phyloP scores from a whole-genome alignment of 2,888 invertebrate species.

The Fabriciana adippe region DNA sequence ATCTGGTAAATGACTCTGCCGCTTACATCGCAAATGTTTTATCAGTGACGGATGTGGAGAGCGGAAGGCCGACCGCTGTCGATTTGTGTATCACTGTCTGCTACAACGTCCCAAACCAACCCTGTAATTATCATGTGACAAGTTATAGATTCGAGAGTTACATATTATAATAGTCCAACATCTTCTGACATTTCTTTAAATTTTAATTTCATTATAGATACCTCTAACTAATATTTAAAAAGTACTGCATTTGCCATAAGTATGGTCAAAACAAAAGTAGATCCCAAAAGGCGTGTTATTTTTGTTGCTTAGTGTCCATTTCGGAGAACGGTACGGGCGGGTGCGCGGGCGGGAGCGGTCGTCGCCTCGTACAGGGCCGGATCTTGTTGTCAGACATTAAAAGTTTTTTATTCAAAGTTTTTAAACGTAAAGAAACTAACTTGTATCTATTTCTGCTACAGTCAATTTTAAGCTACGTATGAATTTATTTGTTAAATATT shows the following conservation, averaged over 20 bases:
- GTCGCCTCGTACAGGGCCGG: conserved; percentile 74
- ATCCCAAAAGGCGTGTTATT: conserved; percentile 77
- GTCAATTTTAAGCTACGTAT: too few species aligned
- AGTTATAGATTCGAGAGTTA: too few species aligned
- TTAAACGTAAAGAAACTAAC: too few species aligned
- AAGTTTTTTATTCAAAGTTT: too few species aligned
- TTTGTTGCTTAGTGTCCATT: conserved; percentile 77
- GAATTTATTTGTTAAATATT: too few species aligned
- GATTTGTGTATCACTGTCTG: conserved; percentile 43
- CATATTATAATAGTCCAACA: too few species aligned
- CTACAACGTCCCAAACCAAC: conserved; percentile 36
- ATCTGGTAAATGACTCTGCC: neutral
- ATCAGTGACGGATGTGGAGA: conserved; percentile 69
- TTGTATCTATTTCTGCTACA: too few species aligned
- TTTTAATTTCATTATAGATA: too few species aligned
- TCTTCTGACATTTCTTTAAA: too few species aligned
- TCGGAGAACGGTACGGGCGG: conserved; percentile 71
- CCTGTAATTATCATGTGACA: neutral
- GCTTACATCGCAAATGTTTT: conserved; percentile 52
- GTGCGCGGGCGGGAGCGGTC: conserved; percentile 76
- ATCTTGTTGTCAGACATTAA: conserved; percentile 45
- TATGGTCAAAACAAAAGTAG: conserved; percentile 74
- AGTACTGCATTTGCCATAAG: conserved; percentile 26
- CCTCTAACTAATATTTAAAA: too few species aligned
- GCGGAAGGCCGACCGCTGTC: conserved; percentile 62